Evolutionary conservation across 2,888 invertebrate species (phyloP).

Genomic region (Callyntrura sp.): DNA sequence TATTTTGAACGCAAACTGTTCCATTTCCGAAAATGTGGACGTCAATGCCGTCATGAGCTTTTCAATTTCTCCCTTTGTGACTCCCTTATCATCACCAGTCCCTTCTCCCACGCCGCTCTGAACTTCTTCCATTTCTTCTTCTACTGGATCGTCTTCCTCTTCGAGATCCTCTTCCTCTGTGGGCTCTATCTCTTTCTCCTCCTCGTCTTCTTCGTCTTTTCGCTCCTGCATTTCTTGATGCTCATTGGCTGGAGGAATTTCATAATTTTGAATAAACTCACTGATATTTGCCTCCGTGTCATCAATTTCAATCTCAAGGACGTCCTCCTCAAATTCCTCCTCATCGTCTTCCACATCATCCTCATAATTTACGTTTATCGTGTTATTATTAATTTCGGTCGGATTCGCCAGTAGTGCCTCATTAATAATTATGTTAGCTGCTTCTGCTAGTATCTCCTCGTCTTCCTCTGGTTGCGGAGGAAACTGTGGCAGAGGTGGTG

Average conservation of each 20-base stretch:
- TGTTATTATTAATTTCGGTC: constrained; percentile 47
- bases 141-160: constrained; percentile 8
- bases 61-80: constrained; percentile 75
- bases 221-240: constrained; percentile 34
- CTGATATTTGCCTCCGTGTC: constrained; percentile 80
- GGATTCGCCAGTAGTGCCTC: background rate
- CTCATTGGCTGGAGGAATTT: constrained; percentile 73
- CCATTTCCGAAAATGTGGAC: constrained; percentile 78
- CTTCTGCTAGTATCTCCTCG: background rate
- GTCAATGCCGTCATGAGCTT: constrained; percentile 78
- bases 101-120: background rate
- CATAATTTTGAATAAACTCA: constrained; percentile 82
- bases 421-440: constrained; percentile 4
- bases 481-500: constrained; percentile 34
- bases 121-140: background rate
- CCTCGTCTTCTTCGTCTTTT: constrained; percentile 51
- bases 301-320: constrained; percentile 78
- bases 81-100: constrained; percentile 48
- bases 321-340: constrained; percentile 63
- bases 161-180: constrained; percentile 38
- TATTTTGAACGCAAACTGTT: constrained; percentile 78
- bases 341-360: constrained; percentile 5
- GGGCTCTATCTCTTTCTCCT: constrained; percentile 13
- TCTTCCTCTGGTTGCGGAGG: constrained; percentile 41
- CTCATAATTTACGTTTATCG: constrained; percentile 39